Evolutionary conservation across 2,113 vertebrate genomes (phyloP).

Genomic region (Indicator maculatus): DNA sequence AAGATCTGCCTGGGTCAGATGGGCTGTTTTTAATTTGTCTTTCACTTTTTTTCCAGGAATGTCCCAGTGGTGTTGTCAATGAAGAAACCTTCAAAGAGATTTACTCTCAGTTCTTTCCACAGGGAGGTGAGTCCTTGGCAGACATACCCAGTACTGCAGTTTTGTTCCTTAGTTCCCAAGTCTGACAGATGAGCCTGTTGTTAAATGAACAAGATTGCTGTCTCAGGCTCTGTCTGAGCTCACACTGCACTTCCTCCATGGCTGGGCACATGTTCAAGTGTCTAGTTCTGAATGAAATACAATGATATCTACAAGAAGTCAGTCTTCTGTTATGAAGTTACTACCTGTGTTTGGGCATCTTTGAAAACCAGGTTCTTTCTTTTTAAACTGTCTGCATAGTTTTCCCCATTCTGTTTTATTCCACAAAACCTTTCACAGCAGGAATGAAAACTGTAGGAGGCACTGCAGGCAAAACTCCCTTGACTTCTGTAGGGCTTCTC

Average conservation of each 20-base stretch:
- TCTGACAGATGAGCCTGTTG: neutral
- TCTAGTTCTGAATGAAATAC: neutral
- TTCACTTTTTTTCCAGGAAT: conserved; percentile 82
- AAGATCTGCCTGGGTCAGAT: neutral
- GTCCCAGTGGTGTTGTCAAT: conserved; percentile 95
- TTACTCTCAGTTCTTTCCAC: conserved; percentile 97
- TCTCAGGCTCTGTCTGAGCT: neutral
- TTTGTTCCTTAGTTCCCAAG: neutral
- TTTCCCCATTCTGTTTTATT: neutral
- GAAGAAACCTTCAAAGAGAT: conserved; percentile 98
- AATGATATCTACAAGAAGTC: neutral
- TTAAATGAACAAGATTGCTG: neutral
- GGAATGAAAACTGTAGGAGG: neutral
- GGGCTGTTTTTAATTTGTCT: conserved; percentile 38
- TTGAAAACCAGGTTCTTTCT: neutral
- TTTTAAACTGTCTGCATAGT: neutral
- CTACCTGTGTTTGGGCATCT: neutral
- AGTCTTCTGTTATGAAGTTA: neutral
- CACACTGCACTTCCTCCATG: neutral
- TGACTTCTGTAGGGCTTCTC: neutral
- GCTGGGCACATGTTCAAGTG: neutral
- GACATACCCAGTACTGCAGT: neutral
- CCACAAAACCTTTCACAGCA: neutral
- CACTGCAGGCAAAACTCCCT: neutral
- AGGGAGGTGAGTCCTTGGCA: conserved; percentile 87